phyloP scores from a whole-genome alignment of 1,140 invertebrate genomes.

The Polypedilum vanderplanki region DNA sequence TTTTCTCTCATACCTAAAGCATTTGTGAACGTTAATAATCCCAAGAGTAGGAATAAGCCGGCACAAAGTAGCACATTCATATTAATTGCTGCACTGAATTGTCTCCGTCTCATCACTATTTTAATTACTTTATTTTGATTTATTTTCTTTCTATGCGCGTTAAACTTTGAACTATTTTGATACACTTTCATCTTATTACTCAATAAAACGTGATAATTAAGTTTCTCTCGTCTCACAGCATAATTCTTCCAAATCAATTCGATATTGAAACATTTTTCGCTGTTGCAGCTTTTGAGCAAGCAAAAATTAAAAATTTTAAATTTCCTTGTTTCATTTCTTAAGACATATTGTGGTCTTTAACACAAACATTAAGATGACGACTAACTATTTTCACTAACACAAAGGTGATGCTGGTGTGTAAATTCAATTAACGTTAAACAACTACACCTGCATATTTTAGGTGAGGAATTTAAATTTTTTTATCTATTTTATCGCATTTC shows the following conservation, averaged over 20 bases:
- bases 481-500: neutral
- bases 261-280: neutral
- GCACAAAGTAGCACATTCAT: neutral
- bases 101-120: neutral
- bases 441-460: neutral
- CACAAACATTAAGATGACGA: slow-evolving; percentile 5
- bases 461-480: neutral
- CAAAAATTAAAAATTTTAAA: neutral
- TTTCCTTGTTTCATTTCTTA: slow-evolving; percentile 19
- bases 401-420: neutral
- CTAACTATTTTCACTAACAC: neutral
- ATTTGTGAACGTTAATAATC: neutral
- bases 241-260: slow-evolving; percentile 1
- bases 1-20: neutral
- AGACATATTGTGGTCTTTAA: neutral
- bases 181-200: slow-evolving; percentile 13
- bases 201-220: neutral
- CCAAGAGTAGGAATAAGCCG: neutral
- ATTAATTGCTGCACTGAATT: neutral
- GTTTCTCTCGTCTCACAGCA: neutral
- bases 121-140: too few species aligned
- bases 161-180: slow-evolving; percentile 19
- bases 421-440: slow-evolving; percentile 7
- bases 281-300: neutral
- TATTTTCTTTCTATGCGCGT: neutral